These are phyloP conservation scores for Pitangus sulphuratus DNA, from an alignment of 2,797 vertebrate genomes.

Conservation along the genomic window DNA sequence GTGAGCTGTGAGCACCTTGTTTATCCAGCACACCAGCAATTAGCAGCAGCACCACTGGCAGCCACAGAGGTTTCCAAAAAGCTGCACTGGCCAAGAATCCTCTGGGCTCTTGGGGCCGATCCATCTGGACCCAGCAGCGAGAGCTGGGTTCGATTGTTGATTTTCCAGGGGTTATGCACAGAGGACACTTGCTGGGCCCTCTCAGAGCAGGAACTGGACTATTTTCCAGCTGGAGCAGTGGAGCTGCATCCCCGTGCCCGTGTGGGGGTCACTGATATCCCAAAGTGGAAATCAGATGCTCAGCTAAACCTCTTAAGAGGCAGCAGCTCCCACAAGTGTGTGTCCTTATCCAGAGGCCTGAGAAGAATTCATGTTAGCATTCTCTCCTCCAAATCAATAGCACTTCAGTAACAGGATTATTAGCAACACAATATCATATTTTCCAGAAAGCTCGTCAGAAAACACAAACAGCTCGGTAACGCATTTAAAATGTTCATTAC, in stretches of 20 bases:
- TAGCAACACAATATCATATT: constrained; percentile 15
- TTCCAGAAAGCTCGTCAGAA: constrained; percentile 29
- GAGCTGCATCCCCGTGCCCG: not conserved
- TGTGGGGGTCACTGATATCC: not conserved
- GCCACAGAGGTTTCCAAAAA: not conserved
- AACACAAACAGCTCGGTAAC: constrained; percentile 8
- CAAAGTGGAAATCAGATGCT: not conserved
- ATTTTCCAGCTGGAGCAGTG: not conserved
- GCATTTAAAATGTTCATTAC: constrained; percentile 34
- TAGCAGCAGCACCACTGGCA: not conserved
- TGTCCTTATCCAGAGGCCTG: not conserved
- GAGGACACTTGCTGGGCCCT: not conserved
- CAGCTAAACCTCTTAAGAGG: not conserved
- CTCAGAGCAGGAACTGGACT: not conserved
- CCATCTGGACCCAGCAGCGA: not conserved
- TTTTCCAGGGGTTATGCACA: not conserved
- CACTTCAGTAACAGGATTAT: constrained; percentile 39
- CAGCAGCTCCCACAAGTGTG: not conserved
- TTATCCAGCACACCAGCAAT: constrained; percentile 12
- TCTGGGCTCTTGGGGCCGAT: not conserved
- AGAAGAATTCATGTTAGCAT: not conserved
- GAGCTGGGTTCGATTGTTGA: not conserved
- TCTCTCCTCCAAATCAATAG: constrained; percentile 21
- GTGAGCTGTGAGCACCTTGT: not conserved
- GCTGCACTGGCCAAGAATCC: not conserved